Percentiles rank a stretch among this genome's conserved stretches.
Evolutionary conservation across 2,797 vertebrate species (phyloP).

Genomic region (Acipenser transmontanus): DNA sequence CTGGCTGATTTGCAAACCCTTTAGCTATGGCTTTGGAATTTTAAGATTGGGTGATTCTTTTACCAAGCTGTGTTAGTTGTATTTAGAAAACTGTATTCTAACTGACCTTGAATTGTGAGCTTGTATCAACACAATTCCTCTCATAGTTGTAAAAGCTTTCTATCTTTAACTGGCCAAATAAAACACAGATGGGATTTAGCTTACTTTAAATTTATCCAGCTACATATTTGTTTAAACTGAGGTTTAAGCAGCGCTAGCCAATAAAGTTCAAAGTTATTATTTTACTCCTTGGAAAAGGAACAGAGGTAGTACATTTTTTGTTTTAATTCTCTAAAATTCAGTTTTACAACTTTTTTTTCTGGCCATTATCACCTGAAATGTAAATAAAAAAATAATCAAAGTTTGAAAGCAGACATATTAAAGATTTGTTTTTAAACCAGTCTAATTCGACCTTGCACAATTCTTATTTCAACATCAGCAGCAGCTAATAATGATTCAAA

Average conservation of each 20-base stretch:
- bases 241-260: neutral
- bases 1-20: neutral
- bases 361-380: constrained; percentile 12
- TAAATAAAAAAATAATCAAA: neutral
- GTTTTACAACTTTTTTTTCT: constrained; percentile 29
- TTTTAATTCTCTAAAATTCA: neutral
- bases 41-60: neutral
- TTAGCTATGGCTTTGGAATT: neutral
- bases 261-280: neutral
- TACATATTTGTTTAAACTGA: neutral
- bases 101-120: too few species aligned
- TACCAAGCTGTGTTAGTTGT: neutral
- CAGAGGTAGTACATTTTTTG: neutral
- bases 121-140: too few species aligned
- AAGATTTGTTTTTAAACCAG: too few species aligned
- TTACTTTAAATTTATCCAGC: neutral
- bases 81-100: neutral
- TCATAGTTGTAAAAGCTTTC: neutral
- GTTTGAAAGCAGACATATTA: too few species aligned
- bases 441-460: too few species aligned
- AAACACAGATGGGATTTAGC: neutral
- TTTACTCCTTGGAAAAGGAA: neutral
- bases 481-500: too few species aligned
- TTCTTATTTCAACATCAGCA: too few species aligned
- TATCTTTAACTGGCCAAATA: neutral